Conservation (phyloP, 2,113 vertebrate species). For the Origma solitaria region DNA sequence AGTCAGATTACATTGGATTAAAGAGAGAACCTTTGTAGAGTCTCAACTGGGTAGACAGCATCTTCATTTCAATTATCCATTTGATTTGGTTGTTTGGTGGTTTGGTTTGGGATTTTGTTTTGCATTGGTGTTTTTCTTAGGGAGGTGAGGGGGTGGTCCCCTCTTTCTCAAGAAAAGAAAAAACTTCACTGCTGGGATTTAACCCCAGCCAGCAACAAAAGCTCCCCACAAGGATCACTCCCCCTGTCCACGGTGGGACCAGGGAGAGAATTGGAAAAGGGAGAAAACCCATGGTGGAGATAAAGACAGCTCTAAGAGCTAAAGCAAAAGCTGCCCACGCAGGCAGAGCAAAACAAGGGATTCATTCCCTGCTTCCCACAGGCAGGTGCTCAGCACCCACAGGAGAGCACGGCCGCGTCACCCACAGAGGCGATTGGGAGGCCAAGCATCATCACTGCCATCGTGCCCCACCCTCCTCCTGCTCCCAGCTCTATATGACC, state of each 20-base stretch:
- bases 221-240: background rate
- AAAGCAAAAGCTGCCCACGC: background rate
- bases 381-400: background rate
- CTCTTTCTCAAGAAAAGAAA: background rate
- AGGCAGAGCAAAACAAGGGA: background rate
- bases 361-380: background rate
- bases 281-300: rapidly evolving
- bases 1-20: background rate
- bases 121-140: background rate
- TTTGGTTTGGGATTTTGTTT: background rate
- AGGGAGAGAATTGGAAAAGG: background rate
- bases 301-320: background rate
- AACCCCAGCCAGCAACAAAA: background rate
- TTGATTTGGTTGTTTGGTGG: background rate
- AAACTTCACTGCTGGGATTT: background rate
- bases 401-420: background rate
- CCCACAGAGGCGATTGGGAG: rapidly evolving
- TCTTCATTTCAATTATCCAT: background rate
- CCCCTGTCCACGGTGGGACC: background rate
- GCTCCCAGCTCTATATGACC: background rate
- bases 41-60: background rate
- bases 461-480: background rate
- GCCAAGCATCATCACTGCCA: rapidly evolving
- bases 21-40: background rate
- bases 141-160: too few relatives aligned